These are phyloP conservation scores for Corythaixoides concolor DNA, from an alignment of 2,113 vertebrate genomes.

Conservation along the genomic window DNA sequence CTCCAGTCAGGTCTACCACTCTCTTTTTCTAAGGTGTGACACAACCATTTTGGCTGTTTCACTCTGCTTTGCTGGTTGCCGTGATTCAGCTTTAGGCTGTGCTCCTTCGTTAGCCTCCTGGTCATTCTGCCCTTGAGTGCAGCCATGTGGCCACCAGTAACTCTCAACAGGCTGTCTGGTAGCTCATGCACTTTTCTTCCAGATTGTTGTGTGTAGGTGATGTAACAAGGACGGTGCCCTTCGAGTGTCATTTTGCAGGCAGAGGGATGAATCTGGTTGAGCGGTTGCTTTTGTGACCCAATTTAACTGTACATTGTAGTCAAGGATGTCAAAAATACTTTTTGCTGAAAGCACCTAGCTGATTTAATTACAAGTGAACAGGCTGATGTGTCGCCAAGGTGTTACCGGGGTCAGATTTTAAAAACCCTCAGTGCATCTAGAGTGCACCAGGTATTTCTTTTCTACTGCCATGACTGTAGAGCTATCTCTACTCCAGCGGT, in stretches of 20 bases:
- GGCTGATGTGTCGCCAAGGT: too few species aligned
- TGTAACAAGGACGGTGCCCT: not conserved
- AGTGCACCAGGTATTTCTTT: not conserved
- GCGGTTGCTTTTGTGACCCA: not conserved
- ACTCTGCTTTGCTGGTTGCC: not conserved
- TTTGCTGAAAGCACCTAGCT: too few species aligned
- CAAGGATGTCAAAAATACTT: too few species aligned
- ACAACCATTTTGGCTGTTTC: not conserved
- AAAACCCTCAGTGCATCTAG: not conserved
- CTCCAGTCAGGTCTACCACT: not conserved
- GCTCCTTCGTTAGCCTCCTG: rapidly evolving
- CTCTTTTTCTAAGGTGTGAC: not conserved
- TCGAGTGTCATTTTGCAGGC: not conserved
- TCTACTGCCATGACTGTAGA: not conserved
- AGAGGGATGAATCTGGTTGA: not conserved
- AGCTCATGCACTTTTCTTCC: not conserved
- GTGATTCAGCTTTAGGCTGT: rapidly evolving
- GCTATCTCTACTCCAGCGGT: not conserved
- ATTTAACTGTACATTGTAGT: not conserved
- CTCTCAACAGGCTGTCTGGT: not conserved
- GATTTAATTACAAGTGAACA: too few species aligned
- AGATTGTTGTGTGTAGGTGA: not conserved
- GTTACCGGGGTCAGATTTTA: not conserved
- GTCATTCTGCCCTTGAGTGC: not conserved
- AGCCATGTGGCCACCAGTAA: not conserved